Evolutionary conservation across 2,888 invertebrate genomes (phyloP), one percentile per base, ranked within the genome.

Genomic region (Cylindroiulus punctatus): DNA sequence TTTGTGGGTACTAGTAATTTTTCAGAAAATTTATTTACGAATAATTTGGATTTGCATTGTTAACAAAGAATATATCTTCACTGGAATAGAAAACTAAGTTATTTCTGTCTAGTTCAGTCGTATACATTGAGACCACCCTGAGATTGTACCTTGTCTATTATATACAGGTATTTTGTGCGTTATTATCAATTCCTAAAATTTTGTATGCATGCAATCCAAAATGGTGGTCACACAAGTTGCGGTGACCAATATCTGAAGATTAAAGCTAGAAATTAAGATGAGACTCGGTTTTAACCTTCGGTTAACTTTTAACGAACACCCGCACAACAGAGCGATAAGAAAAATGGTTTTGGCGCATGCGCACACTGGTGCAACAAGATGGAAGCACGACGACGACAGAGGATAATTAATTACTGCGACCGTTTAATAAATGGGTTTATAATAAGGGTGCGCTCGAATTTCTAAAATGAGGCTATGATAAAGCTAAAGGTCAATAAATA

Each of bases 401-500:
- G 30, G 76, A 76, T 76, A 76, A 76, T 76, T 76, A 76, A 76
- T 76, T 76, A 76, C 76, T 76, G 76, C 76, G 26, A 76, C 76
- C 76, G 76, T 76, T 30, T 30, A 76, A 76, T 76, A 76, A 76
- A 76, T 76, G 76, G 76, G 30, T 76, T 76, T 76, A 76, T 76
- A 76, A 76, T 76, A 76, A 76, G 76, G 76, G 76, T 30, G 76
- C 26, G 76, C 76, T 76, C 76, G 26, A 30, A 76, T 76, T 76
- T 76, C 76, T 14, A 76, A 76, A 76, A 76, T 26, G 76, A 76
- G 76, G 30, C 30, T 76, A 30, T 32, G 76, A 76, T 76, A 76
- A 76, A 76, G 76, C 30, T 76, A 76, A 76, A 76, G 76, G 76
- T 76, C 76, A 76, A 76, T 76, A 76, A 76, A 76, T 30, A 76